Evolutionary conservation across 1,140 invertebrate genomes (phyloP), one percentile per base, ranked within the genome.

Genomic region (Chrysoperla carnea): DNA sequence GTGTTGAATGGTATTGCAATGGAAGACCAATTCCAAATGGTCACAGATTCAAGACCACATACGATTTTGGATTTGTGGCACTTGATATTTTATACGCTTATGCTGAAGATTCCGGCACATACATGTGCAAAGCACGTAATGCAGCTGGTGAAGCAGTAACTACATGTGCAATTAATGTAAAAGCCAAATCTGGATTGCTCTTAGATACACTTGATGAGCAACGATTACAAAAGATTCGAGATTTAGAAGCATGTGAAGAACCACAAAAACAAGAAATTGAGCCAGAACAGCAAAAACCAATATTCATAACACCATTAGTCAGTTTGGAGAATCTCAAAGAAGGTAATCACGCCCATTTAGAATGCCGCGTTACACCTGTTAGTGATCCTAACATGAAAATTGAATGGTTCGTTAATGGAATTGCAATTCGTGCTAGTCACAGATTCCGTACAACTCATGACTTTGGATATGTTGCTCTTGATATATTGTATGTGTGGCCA

Each of bases 71-170:
- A 45, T 95, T 89, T 60, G 90, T 96, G 6, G 85, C 89, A 40
- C 66, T 97, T 31, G 91, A 96, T 60, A 86, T 98, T 52, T 66
- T 96, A n/a, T 95, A 94, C 63, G 86, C 88, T 36, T 94, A 93
- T 63, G 78, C 87, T 31, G 92, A 96, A 70, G 92, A 96, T 58
- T 84, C 83, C 36, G 88, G 89, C 38, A 90, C 88, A 41, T 97
- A 96, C 60, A 89, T 89, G 76, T 94, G 89, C 64, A 82, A 81
- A 63, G 93, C 92, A 29, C 85, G 78, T 46, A 97, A 97, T 63
- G 74, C 76, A 29, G 78, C 82, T 45, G 93, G 93, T 48, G 85
- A 93, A 73, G 89, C 88, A 50, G 78, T 90, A 31, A 93, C 89
- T 42, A 91, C 86, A 46, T 84, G 84, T 59, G 77, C 78, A 37